phyloP scores from a whole-genome alignment of 2,888 invertebrate species.

The Cosmia pyralina region DNA sequence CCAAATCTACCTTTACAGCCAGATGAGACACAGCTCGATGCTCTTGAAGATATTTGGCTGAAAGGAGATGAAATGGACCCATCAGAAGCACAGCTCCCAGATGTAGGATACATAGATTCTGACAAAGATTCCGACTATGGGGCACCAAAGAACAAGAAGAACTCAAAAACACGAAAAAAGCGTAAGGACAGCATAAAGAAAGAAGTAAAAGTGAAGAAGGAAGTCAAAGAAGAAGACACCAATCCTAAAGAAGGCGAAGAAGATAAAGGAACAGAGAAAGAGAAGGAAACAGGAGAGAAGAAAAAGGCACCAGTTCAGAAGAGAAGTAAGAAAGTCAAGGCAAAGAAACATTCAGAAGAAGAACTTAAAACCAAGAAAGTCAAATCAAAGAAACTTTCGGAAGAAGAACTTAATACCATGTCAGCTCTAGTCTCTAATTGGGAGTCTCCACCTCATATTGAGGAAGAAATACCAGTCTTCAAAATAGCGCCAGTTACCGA shows the following conservation, averaged over 20 bases:
- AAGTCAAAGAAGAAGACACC: conserved; percentile 60
- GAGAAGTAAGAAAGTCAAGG: conserved; percentile 72
- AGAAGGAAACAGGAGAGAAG: conserved; percentile 65
- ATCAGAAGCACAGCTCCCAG: conserved; percentile 85
- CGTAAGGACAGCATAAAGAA: conserved; percentile 75
- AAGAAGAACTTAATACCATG: conserved; percentile 80
- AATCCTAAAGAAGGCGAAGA: conserved; percentile 65
- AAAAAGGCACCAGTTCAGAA: conserved; percentile 55
- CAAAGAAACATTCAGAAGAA: too few relatives aligned
- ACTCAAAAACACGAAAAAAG: conserved; percentile 74
- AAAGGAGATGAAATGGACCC: conserved; percentile 94
- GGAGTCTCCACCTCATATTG: conserved; percentile 81
- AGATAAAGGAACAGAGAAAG: conserved; percentile 56
- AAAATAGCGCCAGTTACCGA: conserved; percentile 38
- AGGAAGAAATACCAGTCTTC: conserved; percentile 65
- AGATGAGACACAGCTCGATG: conserved; percentile 93
- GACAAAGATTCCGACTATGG: conserved; percentile 87
- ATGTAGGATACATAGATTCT: conserved; percentile 87
- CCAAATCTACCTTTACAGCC: conserved; percentile 88
- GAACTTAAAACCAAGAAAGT: too few relatives aligned
- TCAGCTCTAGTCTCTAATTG: conserved; percentile 80
- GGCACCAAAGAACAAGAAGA: conserved; percentile 75
- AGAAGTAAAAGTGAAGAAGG: conserved; percentile 67
- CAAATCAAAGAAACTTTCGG: conserved; percentile 78
- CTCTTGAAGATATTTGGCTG: conserved; percentile 94